phyloP scores from a whole-genome alignment of 2,113 vertebrate genomes.

The Shinisaurus crocodilurus region DNA sequence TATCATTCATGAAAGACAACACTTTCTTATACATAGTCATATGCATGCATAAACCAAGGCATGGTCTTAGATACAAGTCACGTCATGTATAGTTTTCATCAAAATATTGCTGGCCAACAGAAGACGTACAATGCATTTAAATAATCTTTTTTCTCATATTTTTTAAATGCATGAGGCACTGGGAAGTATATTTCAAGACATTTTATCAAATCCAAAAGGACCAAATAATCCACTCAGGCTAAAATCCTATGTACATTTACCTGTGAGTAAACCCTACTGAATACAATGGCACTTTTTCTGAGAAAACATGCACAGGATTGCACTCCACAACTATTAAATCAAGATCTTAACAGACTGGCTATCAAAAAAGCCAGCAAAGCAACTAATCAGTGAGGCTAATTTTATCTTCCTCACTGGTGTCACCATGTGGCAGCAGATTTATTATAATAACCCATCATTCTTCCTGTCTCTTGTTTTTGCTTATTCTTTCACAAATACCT shows the following conservation, averaged over 20 bases:
- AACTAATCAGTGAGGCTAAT: background rate
- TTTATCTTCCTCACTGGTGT: background rate
- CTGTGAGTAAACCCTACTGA: background rate
- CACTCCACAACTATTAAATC: background rate
- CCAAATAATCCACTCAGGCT: background rate
- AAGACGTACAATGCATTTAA: background rate
- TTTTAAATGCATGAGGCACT: background rate
- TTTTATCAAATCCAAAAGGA: background rate
- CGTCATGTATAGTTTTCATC: accelerated
- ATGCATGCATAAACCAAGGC: background rate
- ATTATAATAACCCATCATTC: background rate
- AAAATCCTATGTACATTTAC: background rate
- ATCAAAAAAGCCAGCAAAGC: background rate
- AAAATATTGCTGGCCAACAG: background rate
- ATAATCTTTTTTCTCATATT: accelerated
- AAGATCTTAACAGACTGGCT: background rate
- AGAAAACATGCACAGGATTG: background rate
- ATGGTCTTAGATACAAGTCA: background rate
- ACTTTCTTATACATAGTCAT: background rate
- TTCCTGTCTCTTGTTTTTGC: constrained; percentile 16
- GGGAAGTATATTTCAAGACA: background rate
- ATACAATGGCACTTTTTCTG: background rate
- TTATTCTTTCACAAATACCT: background rate
- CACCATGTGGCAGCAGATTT: background rate
- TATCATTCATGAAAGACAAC: background rate